Evolutionary conservation across 2,113 vertebrate genomes (phyloP).

Genomic region (Nothocercus nigrocapillus): DNA sequence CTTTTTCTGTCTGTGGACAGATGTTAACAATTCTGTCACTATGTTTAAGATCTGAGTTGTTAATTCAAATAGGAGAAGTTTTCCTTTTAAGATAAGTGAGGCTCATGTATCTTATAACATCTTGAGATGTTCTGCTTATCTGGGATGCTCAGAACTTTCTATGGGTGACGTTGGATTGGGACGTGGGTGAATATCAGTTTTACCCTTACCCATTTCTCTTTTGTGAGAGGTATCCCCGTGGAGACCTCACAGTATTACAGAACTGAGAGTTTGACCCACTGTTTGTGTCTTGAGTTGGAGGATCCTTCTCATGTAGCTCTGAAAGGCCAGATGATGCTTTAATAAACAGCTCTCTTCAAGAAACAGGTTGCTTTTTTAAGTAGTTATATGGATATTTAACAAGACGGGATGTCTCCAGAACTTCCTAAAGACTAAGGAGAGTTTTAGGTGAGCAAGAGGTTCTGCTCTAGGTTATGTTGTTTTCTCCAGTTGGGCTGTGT

Average conservation of each 20-base stretch:
- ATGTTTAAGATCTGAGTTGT: too few species aligned
- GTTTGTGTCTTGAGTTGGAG: accelerated
- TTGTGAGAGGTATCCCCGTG: accelerated
- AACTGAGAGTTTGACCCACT: background rate
- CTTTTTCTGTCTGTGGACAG: too few species aligned
- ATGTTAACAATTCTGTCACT: too few species aligned
- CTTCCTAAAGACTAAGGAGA: background rate
- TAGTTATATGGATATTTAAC: background rate
- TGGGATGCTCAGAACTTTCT: background rate
- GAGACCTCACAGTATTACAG: background rate
- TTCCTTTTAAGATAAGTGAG: too few species aligned
- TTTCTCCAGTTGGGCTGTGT: background rate
- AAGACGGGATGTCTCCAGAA: background rate
- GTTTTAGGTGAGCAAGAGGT: background rate
- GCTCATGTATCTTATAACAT: too few species aligned
- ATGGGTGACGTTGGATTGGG: too few species aligned
- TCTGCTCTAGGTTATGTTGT: background rate
- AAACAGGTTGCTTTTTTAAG: background rate
- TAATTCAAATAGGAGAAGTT: too few species aligned
- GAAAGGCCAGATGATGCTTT: background rate
- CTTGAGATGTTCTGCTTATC: too few species aligned
- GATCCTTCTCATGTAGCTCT: background rate
- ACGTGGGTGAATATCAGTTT: background rate
- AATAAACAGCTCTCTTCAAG: background rate
- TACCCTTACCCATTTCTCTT: background rate